Conservation (phyloP, 1,140 invertebrate genomes). For the Acromyrmex charruanus region DNA sequence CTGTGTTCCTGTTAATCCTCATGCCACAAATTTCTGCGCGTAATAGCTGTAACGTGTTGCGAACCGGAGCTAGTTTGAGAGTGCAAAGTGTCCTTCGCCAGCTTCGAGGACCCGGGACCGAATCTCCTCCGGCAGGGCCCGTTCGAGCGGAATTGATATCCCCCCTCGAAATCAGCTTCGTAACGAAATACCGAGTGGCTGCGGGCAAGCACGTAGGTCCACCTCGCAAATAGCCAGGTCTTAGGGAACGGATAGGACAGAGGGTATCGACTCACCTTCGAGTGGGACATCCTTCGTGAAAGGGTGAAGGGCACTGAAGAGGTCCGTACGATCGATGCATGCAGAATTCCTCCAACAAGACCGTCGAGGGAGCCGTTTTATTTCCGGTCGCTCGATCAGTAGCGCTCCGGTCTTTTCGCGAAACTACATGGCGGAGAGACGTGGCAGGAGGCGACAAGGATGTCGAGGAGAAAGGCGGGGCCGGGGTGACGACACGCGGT, state of each 20-base stretch:
- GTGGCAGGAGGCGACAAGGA: constrained; percentile 23
- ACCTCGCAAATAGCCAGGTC: constrained; percentile 1
- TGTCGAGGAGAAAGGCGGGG: neutral
- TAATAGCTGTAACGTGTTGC: constrained; percentile 32
- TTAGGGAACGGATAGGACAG: constrained; percentile 32
- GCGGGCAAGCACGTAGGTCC: constrained; percentile 3
- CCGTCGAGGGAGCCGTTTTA: constrained; percentile 64
- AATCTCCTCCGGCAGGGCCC: constrained; percentile 21
- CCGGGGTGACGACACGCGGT: neutral
- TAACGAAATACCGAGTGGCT: constrained; percentile 63
- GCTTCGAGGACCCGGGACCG: constrained; percentile 40
- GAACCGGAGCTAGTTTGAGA: neutral
- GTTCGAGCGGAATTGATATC: constrained; percentile 69
- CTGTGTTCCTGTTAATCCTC: neutral
- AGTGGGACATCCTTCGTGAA: constrained; percentile 28
- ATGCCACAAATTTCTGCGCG: neutral
- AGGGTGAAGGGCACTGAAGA: constrained; percentile 46
- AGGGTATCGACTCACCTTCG: constrained; percentile 41
- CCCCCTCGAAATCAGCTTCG: constrained; percentile 69
- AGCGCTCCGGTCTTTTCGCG: constrained; percentile 58
- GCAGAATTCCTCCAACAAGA: constrained; percentile 36
- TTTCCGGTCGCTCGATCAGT: constrained; percentile 75
- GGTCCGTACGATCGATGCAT: constrained; percentile 50
- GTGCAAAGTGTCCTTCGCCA: constrained; percentile 47
- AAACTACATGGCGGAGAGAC: constrained; percentile 54